These are phyloP conservation scores for Malurus leucopterus DNA, from an alignment of 2,797 vertebrate genomes.

Conservation along the genomic window DNA sequence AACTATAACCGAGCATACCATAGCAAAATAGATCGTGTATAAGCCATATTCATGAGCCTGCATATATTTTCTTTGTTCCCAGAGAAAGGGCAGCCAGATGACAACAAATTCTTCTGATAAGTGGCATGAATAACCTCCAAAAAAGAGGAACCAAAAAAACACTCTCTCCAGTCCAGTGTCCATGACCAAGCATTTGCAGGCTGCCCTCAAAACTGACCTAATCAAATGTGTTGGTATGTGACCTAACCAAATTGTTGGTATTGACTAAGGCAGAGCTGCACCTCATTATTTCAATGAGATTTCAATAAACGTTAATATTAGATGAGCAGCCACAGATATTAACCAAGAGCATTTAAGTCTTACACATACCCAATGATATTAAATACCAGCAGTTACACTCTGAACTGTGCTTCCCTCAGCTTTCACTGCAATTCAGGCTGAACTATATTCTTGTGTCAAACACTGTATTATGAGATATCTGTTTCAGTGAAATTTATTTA, in stretches of 20 bases:
- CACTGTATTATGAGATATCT: accelerated
- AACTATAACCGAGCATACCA: neutral
- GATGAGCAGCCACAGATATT: neutral
- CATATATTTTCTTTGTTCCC: neutral
- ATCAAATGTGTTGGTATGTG: neutral
- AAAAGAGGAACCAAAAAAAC: neutral
- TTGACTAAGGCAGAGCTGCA: neutral
- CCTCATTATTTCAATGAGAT: neutral
- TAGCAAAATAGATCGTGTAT: neutral
- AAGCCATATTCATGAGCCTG: neutral
- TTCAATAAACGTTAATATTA: neutral
- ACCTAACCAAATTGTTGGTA: neutral
- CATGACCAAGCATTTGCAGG: neutral
- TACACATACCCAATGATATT: neutral
- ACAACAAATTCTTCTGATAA: neutral
- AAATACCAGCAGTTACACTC: neutral
- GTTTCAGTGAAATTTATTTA: neutral
- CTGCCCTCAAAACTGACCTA: neutral
- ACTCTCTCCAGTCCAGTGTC: neutral
- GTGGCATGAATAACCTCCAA: neutral
- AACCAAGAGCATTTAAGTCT: neutral
- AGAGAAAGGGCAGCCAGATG: neutral
- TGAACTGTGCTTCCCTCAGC: neutral
- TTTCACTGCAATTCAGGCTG: neutral
- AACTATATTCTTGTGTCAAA: neutral